These are phyloP conservation scores for Echinometra lucunter DNA, from an alignment of 53 echinoderm and acorn worm genomes.

Conservation along the genomic window DNA sequence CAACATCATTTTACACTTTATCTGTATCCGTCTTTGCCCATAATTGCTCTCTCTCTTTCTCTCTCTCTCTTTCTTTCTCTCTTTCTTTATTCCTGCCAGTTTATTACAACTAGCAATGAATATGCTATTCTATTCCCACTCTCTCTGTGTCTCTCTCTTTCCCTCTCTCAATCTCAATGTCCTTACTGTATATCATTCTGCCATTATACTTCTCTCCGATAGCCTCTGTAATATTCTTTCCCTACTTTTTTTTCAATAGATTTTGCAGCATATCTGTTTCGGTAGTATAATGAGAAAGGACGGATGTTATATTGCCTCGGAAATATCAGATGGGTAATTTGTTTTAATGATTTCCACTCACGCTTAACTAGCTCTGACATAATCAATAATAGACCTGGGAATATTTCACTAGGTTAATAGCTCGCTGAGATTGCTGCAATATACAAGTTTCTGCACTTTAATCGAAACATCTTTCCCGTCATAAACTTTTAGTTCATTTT, in stretches of 20 bases:
- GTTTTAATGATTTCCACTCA: not conserved
- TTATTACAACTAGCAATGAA: no score
- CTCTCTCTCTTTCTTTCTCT: not conserved
- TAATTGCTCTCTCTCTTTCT: not conserved
- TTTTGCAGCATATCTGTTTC: not conserved
- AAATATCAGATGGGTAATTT: not conserved
- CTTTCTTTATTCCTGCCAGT: not conserved
- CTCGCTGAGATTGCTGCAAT: not conserved
- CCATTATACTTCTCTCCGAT: not conserved
- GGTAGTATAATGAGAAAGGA: not conserved
- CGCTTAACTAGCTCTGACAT: conserved; percentile 4
- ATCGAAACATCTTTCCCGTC: not conserved
- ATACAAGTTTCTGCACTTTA: not conserved
- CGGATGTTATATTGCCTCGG: not conserved
- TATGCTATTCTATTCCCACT: no score
- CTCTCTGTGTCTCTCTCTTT: not conserved
- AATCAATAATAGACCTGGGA: not conserved
- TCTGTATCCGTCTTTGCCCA: no score
- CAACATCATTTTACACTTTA: no score
- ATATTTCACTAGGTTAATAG: not conserved
- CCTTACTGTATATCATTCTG: not conserved
- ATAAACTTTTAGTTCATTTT: not conserved
- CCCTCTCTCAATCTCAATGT: not conserved
- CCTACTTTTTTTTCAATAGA: not conserved
- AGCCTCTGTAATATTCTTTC: not conserved